Evolutionary conservation across 2,797 vertebrate genomes (phyloP).

Genomic region (Spea hammondii): DNA sequence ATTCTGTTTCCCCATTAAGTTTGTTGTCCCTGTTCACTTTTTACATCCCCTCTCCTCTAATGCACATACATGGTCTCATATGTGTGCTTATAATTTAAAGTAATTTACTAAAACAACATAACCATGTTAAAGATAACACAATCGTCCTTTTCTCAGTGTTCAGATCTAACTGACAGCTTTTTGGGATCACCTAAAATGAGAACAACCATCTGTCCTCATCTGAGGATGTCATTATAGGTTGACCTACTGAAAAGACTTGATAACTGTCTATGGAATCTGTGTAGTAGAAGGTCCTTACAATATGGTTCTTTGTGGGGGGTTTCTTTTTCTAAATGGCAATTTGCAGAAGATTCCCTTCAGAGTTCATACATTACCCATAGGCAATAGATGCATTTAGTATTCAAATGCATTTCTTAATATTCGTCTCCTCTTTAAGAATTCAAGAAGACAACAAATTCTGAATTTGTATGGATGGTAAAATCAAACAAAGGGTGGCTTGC

Average conservation of each 20-base stretch:
- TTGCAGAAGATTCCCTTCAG: neutral
- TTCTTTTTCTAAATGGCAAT: neutral
- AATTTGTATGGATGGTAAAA: slow-evolving; percentile 62
- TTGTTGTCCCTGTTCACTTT: too few relatives aligned
- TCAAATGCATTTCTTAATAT: neutral
- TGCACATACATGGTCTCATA: too few relatives aligned
- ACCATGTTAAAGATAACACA: too few relatives aligned
- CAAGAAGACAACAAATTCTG: slow-evolving; percentile 54
- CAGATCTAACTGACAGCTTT: too few relatives aligned
- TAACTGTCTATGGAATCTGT: neutral
- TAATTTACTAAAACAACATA: too few relatives aligned
- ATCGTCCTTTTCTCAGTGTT: too few relatives aligned
- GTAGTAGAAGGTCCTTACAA: neutral
- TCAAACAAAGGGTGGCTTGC: slow-evolving; percentile 63
- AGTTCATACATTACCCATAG: neutral
- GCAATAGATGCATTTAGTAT: neutral
- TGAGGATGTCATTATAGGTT: neutral
- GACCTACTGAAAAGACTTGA: neutral
- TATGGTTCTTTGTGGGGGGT: neutral
- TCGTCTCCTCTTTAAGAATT: slow-evolving; percentile 55
- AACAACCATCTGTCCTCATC: too few relatives aligned
- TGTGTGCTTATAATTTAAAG: too few relatives aligned
- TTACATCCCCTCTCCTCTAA: too few relatives aligned
- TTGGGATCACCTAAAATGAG: too few relatives aligned
- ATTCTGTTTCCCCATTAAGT: too few relatives aligned